A percentile compares a stretch with the other conserved stretches of the same genome.
Conservation (phyloP, 2,113 vertebrate species). For the Sakesphorus luctuosus region DNA sequence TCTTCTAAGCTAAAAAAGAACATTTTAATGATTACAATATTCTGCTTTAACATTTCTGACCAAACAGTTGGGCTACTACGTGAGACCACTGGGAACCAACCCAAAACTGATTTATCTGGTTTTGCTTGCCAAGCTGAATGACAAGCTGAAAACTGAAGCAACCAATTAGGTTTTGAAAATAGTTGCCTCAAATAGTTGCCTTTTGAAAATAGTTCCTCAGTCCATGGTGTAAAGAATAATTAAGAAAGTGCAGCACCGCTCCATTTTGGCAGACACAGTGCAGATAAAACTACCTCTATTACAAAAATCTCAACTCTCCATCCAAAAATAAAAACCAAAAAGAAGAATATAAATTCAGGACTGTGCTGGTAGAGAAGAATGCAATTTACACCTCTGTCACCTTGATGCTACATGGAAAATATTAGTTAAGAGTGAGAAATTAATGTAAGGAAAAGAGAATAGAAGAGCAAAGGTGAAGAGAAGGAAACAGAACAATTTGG, state of each 20-base stretch:
- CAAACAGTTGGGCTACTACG: constrained; percentile 11
- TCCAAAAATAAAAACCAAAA: neutral
- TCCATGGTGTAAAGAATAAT: neutral
- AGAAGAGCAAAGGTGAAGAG: neutral
- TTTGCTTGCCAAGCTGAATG: neutral
- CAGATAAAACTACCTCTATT: neutral
- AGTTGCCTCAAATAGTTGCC: neutral
- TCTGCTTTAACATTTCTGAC: constrained; percentile 16
- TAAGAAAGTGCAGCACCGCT: neutral
- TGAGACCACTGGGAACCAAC: neutral
- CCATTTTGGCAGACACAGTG: neutral
- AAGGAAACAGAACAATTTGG: neutral
- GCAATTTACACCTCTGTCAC: neutral
- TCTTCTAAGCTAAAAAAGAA: neutral
- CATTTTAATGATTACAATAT: neutral
- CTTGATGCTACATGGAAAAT: neutral
- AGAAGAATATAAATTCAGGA: neutral
- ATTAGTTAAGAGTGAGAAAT: neutral
- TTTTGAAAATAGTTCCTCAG: neutral
- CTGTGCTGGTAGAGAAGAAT: neutral
- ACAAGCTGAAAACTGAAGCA: constrained; percentile 2
- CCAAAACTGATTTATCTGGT: constrained; percentile 1
- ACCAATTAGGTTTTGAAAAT: neutral
- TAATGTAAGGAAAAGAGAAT: neutral
- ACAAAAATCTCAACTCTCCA: neutral